Evolutionary conservation across 2,113 vertebrate genomes (phyloP).

Genomic region (Elephantulus edwardii): DNA sequence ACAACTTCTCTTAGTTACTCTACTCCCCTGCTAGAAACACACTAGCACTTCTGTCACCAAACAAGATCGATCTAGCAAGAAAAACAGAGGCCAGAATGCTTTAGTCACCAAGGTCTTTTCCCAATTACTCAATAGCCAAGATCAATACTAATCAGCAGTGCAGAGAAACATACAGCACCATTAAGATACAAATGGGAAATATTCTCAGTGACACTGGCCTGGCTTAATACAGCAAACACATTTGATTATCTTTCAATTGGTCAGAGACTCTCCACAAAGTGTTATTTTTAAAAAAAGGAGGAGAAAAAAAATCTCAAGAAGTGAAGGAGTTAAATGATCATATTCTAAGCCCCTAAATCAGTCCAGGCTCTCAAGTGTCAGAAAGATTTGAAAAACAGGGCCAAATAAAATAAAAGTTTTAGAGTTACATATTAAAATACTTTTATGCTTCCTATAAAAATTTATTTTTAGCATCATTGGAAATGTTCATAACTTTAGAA

Average conservation of each 20-base stretch:
- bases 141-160: neutral
- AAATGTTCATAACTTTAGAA: neutral
- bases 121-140: neutral
- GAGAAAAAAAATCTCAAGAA: neutral
- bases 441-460: neutral
- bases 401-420: neutral
- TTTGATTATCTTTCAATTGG: neutral
- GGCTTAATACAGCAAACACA: neutral
- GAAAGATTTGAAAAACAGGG: neutral
- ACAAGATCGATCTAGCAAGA: neutral
- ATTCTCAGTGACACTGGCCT: neutral
- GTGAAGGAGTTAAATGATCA: neutral
- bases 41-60: neutral
- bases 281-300: neutral
- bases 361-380: neutral
- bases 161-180: neutral
- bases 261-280: neutral
- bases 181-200: neutral
- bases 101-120: neutral
- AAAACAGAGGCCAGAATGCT: neutral
- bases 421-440: neutral
- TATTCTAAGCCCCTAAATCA: neutral
- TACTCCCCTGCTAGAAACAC: neutral
- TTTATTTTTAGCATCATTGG: neutral
- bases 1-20: neutral